Evolutionary conservation across 2,797 vertebrate genomes (phyloP), one percentile per base, ranked within the genome.

Genomic region (Champsocephalus gunnari): DNA sequence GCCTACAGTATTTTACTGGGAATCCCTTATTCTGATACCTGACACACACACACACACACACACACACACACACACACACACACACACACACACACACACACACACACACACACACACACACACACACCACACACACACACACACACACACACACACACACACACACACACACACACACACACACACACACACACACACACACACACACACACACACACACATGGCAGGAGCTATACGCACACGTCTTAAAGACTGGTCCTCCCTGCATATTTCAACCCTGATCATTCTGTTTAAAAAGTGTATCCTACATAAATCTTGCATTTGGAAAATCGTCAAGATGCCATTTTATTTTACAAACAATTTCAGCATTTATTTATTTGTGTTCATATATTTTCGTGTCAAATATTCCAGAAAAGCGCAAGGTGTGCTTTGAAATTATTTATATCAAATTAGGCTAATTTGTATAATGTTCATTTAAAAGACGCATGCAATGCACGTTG

Each of bases 1-100:
- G 97, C 75, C 95, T 99, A 84, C 98, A 99, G 75, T 99, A 99
- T 94, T 99, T 98, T 92, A 98, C 98, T 84, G 97, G 97, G 88
- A 99, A 99, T 76, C 98, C 97, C 87, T 96, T 99, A 93, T 98
- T 99, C 95, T 99, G 94, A 98, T 87, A 49, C 24, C 51, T 57
- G 73, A 71, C 73, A 43, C 53, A 64, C 62, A 60, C 54, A 60
- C 67, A 68, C 64, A 32, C 74, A 63, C 63, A 77, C 71, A 62
- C 44, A 73, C 53, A 43, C 66, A 66, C 24, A 50, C 55, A 63
- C 68, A 65, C 58, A 62, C 58, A 68, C 60, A 41, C 61, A 58
- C 66, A 44, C 73, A 61, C 68, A 72, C 56, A 69, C 73, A 70
- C 74, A 81, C 70, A 66, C 47, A 60, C 65, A 60, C 72, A 59